These are phyloP conservation scores for Rynchops niger DNA, from an alignment of 2,113 vertebrate species.

Conservation along the genomic window DNA sequence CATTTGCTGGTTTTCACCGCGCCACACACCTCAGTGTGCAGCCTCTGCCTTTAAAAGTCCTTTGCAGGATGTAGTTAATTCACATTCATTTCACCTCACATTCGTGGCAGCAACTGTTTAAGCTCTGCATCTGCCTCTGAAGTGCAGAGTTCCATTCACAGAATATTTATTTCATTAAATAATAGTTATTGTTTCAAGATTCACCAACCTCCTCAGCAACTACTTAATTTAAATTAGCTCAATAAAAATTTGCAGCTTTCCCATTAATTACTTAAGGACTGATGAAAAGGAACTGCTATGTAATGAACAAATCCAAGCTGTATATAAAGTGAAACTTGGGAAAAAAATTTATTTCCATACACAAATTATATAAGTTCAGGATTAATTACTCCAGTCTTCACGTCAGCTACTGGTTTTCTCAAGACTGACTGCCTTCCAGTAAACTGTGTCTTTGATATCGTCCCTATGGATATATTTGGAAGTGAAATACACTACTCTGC, in stretches of 20 bases:
- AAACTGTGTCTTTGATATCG: background rate
- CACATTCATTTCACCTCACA: background rate
- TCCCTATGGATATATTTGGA: background rate
- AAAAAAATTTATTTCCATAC: background rate
- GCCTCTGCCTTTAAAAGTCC: background rate
- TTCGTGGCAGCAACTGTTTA: background rate
- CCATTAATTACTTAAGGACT: background rate
- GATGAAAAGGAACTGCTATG: background rate
- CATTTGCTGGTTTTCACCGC: background rate
- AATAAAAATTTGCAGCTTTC: background rate
- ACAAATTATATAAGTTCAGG: background rate
- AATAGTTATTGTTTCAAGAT: background rate
- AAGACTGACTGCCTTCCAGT: background rate
- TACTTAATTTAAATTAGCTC: background rate
- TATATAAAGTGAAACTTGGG: background rate
- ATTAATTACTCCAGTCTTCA: background rate
- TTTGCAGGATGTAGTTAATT: background rate
- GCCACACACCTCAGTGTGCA: background rate
- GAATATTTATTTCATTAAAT: background rate
- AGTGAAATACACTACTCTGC: background rate
- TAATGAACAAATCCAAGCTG: background rate
- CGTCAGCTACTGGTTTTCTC: background rate
- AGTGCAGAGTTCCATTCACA: background rate
- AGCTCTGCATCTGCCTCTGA: background rate
- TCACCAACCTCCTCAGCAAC: background rate